Base-by-base conservation (phyloP, 1,140 invertebrate genomes). In the Nephotettix cincticeps region DNA sequence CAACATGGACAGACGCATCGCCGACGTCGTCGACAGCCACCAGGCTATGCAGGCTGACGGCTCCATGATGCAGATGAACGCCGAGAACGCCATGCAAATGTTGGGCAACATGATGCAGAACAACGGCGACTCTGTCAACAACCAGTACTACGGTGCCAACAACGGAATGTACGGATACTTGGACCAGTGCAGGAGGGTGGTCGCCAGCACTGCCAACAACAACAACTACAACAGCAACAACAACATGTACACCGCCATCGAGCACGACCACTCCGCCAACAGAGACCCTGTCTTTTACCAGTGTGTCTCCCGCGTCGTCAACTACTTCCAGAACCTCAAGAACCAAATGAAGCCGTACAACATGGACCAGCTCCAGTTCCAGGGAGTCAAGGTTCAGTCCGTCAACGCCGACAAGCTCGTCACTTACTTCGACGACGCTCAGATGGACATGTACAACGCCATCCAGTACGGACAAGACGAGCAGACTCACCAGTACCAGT, bases 111-210 rank as follows among this genome's bases (percentile, higher is more conserved):
- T 54, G 4, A 21, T 54, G 9, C 47, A 54, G 19, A 54, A 54
- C 14, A 82, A 86, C 73, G 77, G 82, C 1, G 89, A 93, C 75
- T 83, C 86, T 69, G 80, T 85, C 64, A 61, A 93, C 21, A 82
- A 84, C 23, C 93, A 93, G 78, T 93, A 88, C 82, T 89, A 89
- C 0, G 88, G 93, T 72, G 92, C 92, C 79, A 81, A 87, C 71
- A 63, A 63, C 19, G 58, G 58, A 19, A 90, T 88, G 76, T 87
- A 85, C 23, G 80, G 83, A 54, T 81, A 88, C 72, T 83, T 86
- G 43, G 74, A 79, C 2, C 79, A 78, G 11, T 78, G 76, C 3
- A 79, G 79, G 28, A 80, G 80, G 36, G 77, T 84, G 17, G 74
- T 84, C 19, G 81, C 82, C 17, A 81, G 74, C 72, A 79, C 80